Base-by-base conservation (phyloP, 1,140 invertebrate genomes). In the Tetramorium simillimum region DNA sequence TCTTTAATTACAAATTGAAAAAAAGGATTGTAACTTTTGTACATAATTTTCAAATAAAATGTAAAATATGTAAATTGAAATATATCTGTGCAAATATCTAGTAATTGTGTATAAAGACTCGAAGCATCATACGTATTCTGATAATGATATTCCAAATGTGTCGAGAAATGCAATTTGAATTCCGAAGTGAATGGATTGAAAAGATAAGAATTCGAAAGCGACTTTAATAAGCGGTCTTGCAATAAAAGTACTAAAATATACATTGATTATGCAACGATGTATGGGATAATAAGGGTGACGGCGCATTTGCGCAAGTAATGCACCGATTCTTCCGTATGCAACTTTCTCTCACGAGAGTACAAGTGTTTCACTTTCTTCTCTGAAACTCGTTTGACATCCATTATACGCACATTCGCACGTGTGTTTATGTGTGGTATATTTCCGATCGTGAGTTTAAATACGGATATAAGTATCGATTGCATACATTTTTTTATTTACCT, bases 401-500 rank as follows among this genome's bases (percentile, higher is more conserved):
- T 85, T 56, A 84, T 16, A 81, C 95, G 10, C 89, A 91, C 96
- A 89, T 96, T 14, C 33, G 33, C 40, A 43, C 40, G 3, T 46
- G 46, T 46, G 3, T 51, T 14, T 18, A 10, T 40, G 16, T 4
- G 43, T 24, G 46, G 28, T 33, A 28, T 4, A 53, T 18, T 65
- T 63, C 24, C 24, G n/a, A 7, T 2, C 28, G 14, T 2, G 3
- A 76, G 60, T 24, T 37, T 24, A 69, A 69, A 69, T 56, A 24
- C 10, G 3, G 14, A 81, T 70, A 16, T 7, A 58, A 82, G 60
- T 46, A 43, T 18, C 5, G 7, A 82, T 72, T 82, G 12, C 7
- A 80, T 46, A 14, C 40, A 69, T 14, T 33, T 33, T 33, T 33
- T 40, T 51, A 69, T 69, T 69, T 65, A 5, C 14, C 7, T 12